Base-by-base conservation (phyloP, 1,140 invertebrate genomes). In the Drosophila murphyi region DNA sequence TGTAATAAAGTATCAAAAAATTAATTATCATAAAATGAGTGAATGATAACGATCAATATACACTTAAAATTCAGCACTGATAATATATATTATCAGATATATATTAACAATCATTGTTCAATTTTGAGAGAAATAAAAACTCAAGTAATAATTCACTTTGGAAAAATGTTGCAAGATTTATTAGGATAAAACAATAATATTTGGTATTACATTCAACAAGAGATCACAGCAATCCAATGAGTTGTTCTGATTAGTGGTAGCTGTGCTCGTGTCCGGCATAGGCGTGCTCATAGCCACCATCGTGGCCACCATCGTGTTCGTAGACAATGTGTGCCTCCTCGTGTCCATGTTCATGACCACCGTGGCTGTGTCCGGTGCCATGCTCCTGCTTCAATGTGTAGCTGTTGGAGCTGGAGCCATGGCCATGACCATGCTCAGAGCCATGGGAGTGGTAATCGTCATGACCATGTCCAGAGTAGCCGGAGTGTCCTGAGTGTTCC, bases 101-200 rank as follows among this genome's bases (percentile, higher is more conserved):
- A 20, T 20, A 20, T 20, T 20, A 20, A 20, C 1, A 20, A 20
- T 20, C 1, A 20, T 20, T 20, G 20, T 20, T 20, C 20, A 0
- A 20, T 20, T 20, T 20, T 20, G 20, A 20, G 1, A 1, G 20
- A 20, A 0, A 20, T 20, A 20, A 20, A 20, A 20, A 20, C 20
- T 20, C 20, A 20, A 20, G 20, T 20, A 20, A 20, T 20, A 20
- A 20, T 86, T 85, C 68, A 51, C 60, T 71, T 81, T 86, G 59
- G 62, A 83, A 85, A 85, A 74, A 62, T 10, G 51, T 88, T 87
- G 83, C 82, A 54, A 39, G 55, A 39, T 89, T 89, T 83, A 89
- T 79, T 89, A 47, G 62, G 55, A 63, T 76, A 63, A 72, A 79
- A 79, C 63, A 78, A 78, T 77, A 86, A 79, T 68, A 61, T 55